Evolutionary conservation across 92 coral and sea anemone species (phyloP), one percentile per base, ranked within the genome.

Genomic region (Metridium senile): DNA sequence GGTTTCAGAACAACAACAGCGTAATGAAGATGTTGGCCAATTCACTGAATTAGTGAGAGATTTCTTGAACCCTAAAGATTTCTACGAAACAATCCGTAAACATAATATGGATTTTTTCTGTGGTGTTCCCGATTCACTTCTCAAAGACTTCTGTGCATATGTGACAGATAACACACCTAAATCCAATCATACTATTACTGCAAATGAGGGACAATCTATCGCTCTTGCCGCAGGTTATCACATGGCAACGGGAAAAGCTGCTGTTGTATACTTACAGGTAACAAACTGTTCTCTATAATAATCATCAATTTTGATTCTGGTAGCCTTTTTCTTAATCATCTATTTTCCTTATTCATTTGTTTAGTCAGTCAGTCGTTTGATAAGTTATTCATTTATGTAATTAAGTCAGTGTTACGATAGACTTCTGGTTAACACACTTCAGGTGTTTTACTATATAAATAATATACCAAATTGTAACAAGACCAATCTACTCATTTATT

Each of bases 101-200:
- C 95, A 95, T 71, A 97, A 97, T 28, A 81, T 95, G 92, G 99
- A 95, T n/a, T 95, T 86, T 32, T 95, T 93, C 76, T 95, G 99
- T 87, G 99, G 99, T 11, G 99, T 95, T 9, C 99, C 99, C 2
- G 99, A 95, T 78, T 95, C 99, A 29, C 74, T 95, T 71, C 83
- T 95, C 26, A 95, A 95, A 72, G 99, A 95, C 78, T 95, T 95
- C 78, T 95, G 99, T 85, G 99, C 97, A 33, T 95, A 95, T 85
- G 93, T 95, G 51, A 89, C 99, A 39, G 73, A 93, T 20, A 89
- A 82, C 19, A 87, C 97, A 9, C 90, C 92, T 1, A 85, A 89
- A 54, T 67, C 85, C 0, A 84, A 85, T 25, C 99, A 95, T 83
- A 90, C 92, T 23, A 95, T 95, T 26, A 95, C 99, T 7, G 84